Base-by-base conservation (phyloP, 2,888 invertebrate genomes). In the Vannuccia rotundouncinata region DNA sequence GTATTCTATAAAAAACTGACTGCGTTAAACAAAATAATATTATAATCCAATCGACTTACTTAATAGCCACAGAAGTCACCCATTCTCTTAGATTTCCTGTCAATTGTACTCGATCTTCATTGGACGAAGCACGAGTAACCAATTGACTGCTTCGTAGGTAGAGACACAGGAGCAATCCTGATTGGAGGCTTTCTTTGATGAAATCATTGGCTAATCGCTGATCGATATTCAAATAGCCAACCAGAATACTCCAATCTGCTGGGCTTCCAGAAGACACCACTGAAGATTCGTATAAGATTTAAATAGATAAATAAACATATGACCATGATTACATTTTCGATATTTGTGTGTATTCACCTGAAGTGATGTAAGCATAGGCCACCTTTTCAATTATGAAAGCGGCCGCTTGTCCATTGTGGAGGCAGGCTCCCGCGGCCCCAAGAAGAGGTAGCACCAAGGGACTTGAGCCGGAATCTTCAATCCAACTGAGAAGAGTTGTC, bases 371-470 rank as follows among this genome's bases (percentile, higher is more conserved):
- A 2, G 66, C 66, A 2, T 22, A 22, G 25, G 66, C 66, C 5
- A 27, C 66, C 45, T 84, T 84, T 81, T 87, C 87, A 17, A 85
- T 83, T 31, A 87, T 83, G 74, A 83, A 83, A 5, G 84, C 84
- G 84, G 87, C 85, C 79, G 85, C 84, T 27, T 82, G 79, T 22
- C 85, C 83, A 25, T 85, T 85, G 13, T 86, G 86, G 83, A 74
- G 84, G 84, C 22, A 85, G 82, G 5, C 85, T 84, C 1, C 86
- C 84, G 22, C 45, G 13, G 86, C 85, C 77, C 84, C 84, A 60
- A 87, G 83, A 82, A 85, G 83, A 0, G 87, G 86, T 45, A 85
- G 82, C 79, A 87, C 83, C 17, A 87, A 83, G 28, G 85, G 83
- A 80, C 86, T 86, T 80, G 85, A 83, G 13, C 86, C 85, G 0